A percentile compares a stretch with the other conserved stretches of the same genome.
These are phyloP conservation scores for Dunckerocampus dactyliophorus DNA, from an alignment of 2,113 vertebrate species.

Conservation along the genomic window DNA sequence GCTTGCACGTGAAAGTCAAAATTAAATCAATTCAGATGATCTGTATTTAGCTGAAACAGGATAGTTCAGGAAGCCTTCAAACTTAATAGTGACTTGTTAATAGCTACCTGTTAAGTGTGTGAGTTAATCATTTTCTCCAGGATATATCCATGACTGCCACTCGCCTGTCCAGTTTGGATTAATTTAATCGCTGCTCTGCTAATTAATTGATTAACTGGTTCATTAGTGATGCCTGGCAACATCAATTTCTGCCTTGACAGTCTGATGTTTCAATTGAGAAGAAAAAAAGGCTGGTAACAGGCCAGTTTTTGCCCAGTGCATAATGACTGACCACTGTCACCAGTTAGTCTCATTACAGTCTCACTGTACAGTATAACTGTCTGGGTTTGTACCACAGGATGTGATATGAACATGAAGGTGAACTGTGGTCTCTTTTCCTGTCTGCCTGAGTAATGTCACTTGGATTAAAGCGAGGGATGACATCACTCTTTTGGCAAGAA, in stretches of 20 bases:
- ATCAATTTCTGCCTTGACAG: conserved; percentile 68
- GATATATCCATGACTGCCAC: conserved; percentile 67
- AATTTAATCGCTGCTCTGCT: conserved; percentile 73
- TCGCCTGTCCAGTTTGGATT: conserved; percentile 61
- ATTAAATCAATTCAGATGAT: neutral
- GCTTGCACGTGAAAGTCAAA: neutral
- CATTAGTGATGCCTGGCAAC: conserved; percentile 75
- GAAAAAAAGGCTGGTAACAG: conserved; percentile 60
- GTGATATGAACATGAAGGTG: conserved; percentile 60
- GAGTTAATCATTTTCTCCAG: conserved; percentile 67
- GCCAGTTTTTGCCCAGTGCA: conserved; percentile 57
- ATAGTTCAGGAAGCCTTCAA: conserved; percentile 66
- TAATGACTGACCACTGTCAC: conserved; percentile 61
- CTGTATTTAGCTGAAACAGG: conserved; percentile 7
- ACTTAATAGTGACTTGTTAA: conserved; percentile 65
- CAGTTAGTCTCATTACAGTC: conserved; percentile 50
- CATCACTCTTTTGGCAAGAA: conserved; percentile 55
- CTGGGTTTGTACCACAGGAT: conserved; percentile 51
- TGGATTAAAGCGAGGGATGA: conserved; percentile 53
- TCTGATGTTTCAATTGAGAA: conserved; percentile 72
- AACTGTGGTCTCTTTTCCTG: conserved; percentile 52
- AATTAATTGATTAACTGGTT: conserved; percentile 76
- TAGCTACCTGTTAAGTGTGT: conserved; percentile 57
- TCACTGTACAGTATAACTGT: conserved; percentile 33
- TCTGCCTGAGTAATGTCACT: conserved; percentile 64